These are phyloP conservation scores for Corythornis vintsioides DNA, from an alignment of 2,113 vertebrate genomes.

Conservation along the genomic window DNA sequence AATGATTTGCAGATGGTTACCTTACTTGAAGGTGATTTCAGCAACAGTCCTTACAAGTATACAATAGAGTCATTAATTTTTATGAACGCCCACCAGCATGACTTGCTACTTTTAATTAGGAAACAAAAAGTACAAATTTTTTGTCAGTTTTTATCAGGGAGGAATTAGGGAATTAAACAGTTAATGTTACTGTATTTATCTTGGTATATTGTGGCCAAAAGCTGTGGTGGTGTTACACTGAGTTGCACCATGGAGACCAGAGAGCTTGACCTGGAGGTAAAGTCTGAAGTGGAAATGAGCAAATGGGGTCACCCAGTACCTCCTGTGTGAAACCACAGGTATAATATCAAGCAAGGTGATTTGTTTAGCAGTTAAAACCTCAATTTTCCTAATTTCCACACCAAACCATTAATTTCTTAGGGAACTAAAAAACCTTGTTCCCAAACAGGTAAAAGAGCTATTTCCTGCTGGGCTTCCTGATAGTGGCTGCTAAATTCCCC, in stretches of 20 bases:
- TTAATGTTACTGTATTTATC: not conserved
- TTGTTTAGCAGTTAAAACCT: not conserved
- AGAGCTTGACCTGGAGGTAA: not conserved
- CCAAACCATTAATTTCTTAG: not conserved
- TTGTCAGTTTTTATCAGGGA: not conserved
- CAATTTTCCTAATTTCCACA: not conserved
- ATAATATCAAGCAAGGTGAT: not conserved
- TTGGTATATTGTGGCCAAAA: not conserved
- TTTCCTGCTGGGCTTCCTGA: conserved; percentile 10
- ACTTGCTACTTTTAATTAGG: not conserved
- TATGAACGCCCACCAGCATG: not conserved
- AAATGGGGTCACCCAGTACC: not conserved
- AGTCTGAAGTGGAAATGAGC: not conserved
- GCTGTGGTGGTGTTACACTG: not conserved
- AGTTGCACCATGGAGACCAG: not conserved
- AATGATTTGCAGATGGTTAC: not conserved
- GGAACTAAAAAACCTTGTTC: not conserved
- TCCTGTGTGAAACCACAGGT: not conserved
- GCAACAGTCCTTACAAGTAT: not conserved
- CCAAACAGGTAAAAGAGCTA: not conserved
- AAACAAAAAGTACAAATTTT: not conserved
- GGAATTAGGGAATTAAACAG: not conserved
- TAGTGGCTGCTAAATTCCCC: not conserved
- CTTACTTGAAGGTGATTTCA: not conserved
- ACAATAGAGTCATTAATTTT: not conserved